Conservation (phyloP, 2,888 invertebrate species). For the Biston betularia region DNA sequence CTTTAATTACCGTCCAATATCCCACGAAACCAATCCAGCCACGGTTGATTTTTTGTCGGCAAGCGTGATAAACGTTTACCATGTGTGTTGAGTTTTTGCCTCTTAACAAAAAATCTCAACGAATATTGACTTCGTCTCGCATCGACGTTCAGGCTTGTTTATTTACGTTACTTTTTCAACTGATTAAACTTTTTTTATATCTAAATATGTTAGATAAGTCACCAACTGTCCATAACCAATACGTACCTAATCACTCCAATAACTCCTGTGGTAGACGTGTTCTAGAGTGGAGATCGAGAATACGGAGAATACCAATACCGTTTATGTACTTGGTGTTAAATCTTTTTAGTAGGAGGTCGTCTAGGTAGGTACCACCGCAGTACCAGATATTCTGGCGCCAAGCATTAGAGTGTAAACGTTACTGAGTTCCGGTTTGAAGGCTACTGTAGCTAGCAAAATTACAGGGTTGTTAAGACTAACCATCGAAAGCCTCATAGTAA, state of each 20-base stretch:
- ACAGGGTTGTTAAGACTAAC: no score
- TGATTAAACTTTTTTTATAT: conserved; percentile 35
- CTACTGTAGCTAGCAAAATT: no score
- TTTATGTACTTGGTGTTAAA: no score
- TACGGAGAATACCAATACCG: no score
- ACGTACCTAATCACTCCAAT: background rate
- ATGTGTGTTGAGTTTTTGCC: conserved; percentile 42
- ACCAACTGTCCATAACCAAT: background rate
- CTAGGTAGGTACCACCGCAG: no score
- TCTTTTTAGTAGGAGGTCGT: no score
- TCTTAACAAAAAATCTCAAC: conserved; percentile 38
- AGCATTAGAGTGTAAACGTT: no score
- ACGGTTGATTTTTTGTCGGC: conserved; percentile 33
- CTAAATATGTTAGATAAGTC: conserved; percentile 16
- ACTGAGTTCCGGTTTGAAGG: no score
- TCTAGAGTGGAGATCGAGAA: background rate
- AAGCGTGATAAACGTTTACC: conserved; percentile 38
- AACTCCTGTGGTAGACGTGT: no score
- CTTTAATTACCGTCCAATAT: conserved; percentile 34
- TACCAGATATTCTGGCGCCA: no score
- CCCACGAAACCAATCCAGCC: conserved; percentile 39
- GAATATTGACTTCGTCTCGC: conserved; percentile 33
- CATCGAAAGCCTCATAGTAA: no score
- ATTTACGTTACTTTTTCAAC: conserved; percentile 42
- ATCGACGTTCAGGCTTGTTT: conserved; percentile 41